Evolutionary conservation across 2,888 invertebrate species (phyloP).

Genomic region (Pristionchus exspectatus): DNA sequence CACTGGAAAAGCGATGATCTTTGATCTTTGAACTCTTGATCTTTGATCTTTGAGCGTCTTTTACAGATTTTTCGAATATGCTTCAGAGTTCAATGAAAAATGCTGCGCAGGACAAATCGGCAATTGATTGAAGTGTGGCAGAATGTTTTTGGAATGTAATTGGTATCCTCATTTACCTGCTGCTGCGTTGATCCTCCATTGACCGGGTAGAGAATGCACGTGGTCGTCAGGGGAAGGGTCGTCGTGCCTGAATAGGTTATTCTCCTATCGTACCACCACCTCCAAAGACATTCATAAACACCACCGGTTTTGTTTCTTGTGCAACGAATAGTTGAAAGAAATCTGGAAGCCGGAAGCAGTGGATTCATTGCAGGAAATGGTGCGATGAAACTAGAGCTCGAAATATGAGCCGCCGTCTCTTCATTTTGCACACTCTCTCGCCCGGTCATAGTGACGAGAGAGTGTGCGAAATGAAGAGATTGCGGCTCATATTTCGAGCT

Average conservation of each 20-base stretch:
- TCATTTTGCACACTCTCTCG: too few relatives aligned
- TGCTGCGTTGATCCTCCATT: not conserved
- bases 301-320: too few relatives aligned
- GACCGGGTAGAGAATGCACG: constrained; percentile 59
- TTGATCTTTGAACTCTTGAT: not conserved
- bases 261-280: too few relatives aligned
- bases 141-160: not conserved
- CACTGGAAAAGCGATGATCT: constrained; percentile 54
- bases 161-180: not conserved
- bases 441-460: too few relatives aligned
- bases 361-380: not conserved
- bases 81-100: not conserved
- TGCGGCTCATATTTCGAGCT: too few relatives aligned
- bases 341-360: not conserved
- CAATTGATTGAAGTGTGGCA: not conserved
- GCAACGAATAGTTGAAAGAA: not conserved
- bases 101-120: not conserved
- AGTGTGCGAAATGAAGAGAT: too few relatives aligned
- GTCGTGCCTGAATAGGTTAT: not conserved
- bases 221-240: constrained; percentile 66
- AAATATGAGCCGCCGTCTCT: too few relatives aligned
- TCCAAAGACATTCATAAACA: too few relatives aligned
- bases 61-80: not conserved
- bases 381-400: not conserved
- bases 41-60: not conserved